Evolutionary conservation across 1,140 invertebrate genomes (phyloP).

Genomic region (Drosophila simulans): DNA sequence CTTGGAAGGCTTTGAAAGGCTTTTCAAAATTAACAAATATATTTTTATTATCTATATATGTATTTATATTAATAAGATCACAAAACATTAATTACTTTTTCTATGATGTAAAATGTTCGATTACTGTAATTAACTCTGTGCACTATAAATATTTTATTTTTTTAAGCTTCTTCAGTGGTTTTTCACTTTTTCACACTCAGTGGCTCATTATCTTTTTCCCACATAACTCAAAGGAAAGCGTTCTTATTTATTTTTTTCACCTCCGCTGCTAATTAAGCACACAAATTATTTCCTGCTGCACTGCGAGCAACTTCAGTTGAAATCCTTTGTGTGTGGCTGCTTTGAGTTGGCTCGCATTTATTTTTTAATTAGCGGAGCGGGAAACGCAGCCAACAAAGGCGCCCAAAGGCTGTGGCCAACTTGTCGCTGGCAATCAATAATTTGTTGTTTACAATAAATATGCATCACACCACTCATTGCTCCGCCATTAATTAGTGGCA

Average conservation of each 20-base stretch:
- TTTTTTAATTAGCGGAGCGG: constrained; percentile 66
- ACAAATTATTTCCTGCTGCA: constrained; percentile 50
- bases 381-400: constrained; percentile 21
- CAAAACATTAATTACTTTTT: too few species aligned
- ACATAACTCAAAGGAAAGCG: background rate
- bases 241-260: background rate
- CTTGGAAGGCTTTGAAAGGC: too few species aligned
- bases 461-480: constrained; percentile 14
- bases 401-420: constrained; percentile 23
- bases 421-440: constrained; percentile 65
- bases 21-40: too few species aligned
- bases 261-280: constrained; percentile 56
- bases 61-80: too few species aligned
- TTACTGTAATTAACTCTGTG: background rate
- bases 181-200: too few species aligned
- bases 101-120: background rate
- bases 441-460: constrained; percentile 76
- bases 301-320: constrained; percentile 32
- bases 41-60: too few species aligned
- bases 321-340: constrained; percentile 37
- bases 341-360: constrained; percentile 27
- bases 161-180: background rate
- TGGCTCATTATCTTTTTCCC: background rate
- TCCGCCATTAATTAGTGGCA: constrained; percentile 71
- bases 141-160: background rate